phyloP scores from a whole-genome alignment of 2,797 vertebrate species.

The Galaxias olidus region DNA sequence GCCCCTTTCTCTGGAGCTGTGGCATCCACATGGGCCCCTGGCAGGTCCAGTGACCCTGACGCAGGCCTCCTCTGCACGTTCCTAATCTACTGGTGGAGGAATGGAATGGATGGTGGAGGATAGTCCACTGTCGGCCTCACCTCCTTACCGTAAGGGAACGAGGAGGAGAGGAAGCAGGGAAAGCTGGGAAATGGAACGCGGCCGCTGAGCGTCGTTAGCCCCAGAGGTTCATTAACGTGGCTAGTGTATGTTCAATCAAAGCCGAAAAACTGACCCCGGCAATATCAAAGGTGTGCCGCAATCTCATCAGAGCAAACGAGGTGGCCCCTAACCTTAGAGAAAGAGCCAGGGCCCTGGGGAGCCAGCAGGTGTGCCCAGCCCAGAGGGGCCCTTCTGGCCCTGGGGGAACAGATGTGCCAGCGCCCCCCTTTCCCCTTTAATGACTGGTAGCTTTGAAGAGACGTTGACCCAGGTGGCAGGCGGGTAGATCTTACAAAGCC shows the following conservation, averaged over 20 bases:
- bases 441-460: conserved; percentile 53
- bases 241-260: background rate
- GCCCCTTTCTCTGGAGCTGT: conserved; percentile 50
- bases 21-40: conserved; percentile 54
- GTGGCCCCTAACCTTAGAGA: conserved; percentile 45
- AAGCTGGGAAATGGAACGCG: background rate
- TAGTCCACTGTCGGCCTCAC: conserved; percentile 23
- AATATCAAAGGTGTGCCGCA: conserved; percentile 29
- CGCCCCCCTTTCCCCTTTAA: conserved; percentile 30
- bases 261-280: background rate
- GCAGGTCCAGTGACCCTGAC: conserved; percentile 39
- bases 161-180: background rate
- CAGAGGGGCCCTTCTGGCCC: conserved; percentile 34
- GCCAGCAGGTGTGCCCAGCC: conserved; percentile 60
- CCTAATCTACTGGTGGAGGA: conserved; percentile 32
- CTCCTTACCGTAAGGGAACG: conserved; percentile 21
- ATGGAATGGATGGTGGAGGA: conserved; percentile 20
- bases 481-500: conserved; percentile 73
- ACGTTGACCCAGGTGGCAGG: conserved; percentile 71
- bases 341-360: conserved; percentile 43
- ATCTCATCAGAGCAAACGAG: conserved; percentile 40
- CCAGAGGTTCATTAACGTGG: background rate
- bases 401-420: conserved; percentile 34
- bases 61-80: conserved; percentile 31
- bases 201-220: background rate